A percentile compares a stretch with the other conserved stretches of the same genome.
These are phyloP conservation scores for Coregonus sp. DNA, from an alignment of 2,797 vertebrate genomes.

Conservation along the genomic window DNA sequence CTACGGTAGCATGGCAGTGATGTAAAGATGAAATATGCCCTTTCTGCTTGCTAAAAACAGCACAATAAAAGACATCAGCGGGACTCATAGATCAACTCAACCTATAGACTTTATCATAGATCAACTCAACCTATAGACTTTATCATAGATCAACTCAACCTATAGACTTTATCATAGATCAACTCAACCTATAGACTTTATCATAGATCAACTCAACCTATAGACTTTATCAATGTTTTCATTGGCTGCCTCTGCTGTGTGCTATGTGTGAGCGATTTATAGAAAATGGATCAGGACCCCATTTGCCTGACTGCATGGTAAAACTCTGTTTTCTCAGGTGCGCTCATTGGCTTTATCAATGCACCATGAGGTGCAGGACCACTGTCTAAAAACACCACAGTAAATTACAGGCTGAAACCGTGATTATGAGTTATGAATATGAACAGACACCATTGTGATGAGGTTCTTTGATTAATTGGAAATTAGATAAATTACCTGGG, in stretches of 20 bases:
- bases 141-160: slow-evolving; percentile 33
- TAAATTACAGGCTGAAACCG: neutral
- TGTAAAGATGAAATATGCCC: slow-evolving; percentile 44
- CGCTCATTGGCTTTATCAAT: slow-evolving; percentile 39
- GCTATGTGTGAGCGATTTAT: slow-evolving; percentile 48
- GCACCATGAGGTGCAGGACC: slow-evolving; percentile 25
- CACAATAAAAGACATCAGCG: slow-evolving; percentile 48
- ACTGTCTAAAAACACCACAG: neutral
- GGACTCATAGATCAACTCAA: slow-evolving; percentile 38
- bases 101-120: slow-evolving; percentile 47
- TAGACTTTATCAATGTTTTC: slow-evolving; percentile 41
- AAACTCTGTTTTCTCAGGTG: slow-evolving; percentile 36
- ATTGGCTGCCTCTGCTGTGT: slow-evolving; percentile 26
- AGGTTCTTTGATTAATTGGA: slow-evolving; percentile 19
- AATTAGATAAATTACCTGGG: slow-evolving; percentile 67
- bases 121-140: slow-evolving; percentile 31
- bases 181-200: slow-evolving; percentile 30
- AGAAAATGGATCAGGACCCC: slow-evolving; percentile 41
- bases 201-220: no score
- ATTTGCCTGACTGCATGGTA: slow-evolving; percentile 30
- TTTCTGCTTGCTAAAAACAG: slow-evolving; percentile 53
- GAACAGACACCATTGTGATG: neutral
- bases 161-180: slow-evolving; percentile 30
- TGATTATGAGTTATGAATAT: neutral
- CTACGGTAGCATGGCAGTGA: slow-evolving; percentile 24